These are phyloP conservation scores for Saxicola maurus DNA, from an alignment of 2,797 vertebrate genomes.

Conservation along the genomic window DNA sequence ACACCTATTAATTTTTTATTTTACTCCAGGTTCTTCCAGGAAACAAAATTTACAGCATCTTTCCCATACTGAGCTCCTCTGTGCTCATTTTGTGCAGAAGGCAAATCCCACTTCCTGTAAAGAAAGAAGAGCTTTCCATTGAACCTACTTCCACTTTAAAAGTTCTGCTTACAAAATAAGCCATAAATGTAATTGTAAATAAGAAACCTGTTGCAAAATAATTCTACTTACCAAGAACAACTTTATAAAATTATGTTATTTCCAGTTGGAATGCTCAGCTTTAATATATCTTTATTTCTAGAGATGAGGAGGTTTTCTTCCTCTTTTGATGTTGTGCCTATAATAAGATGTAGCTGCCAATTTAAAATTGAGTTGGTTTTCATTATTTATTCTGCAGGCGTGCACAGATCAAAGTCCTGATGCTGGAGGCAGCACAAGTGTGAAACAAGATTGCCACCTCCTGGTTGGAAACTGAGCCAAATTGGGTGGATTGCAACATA, in stretches of 20 bases:
- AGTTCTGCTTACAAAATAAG: not conserved
- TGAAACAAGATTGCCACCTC: slow-evolving; percentile 36
- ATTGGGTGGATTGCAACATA: accelerated
- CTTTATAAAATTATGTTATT: not conserved
- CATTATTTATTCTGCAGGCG: accelerated
- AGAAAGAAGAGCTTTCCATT: not conserved
- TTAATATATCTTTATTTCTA: not conserved
- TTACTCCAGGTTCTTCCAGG: not conserved
- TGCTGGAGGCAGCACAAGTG: not conserved
- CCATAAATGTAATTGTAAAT: not conserved
- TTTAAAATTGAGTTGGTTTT: not conserved
- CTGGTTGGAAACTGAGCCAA: not conserved
- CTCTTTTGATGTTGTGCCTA: not conserved
- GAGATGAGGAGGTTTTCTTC: accelerated
- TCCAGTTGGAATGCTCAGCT: not conserved
- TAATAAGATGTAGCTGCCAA: not conserved
- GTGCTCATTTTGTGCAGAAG: not conserved
- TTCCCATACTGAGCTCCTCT: accelerated
- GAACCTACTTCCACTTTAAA: not conserved
- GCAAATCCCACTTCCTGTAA: not conserved
- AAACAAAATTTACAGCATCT: not conserved
- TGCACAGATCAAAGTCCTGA: accelerated
- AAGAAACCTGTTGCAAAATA: not conserved
- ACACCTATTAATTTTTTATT: not conserved
- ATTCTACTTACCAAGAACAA: not conserved